A percentile compares a stretch with the other conserved stretches of the same genome.
Evolutionary conservation across 1,140 invertebrate species (phyloP).

Genomic region (Lineus longissimus): DNA sequence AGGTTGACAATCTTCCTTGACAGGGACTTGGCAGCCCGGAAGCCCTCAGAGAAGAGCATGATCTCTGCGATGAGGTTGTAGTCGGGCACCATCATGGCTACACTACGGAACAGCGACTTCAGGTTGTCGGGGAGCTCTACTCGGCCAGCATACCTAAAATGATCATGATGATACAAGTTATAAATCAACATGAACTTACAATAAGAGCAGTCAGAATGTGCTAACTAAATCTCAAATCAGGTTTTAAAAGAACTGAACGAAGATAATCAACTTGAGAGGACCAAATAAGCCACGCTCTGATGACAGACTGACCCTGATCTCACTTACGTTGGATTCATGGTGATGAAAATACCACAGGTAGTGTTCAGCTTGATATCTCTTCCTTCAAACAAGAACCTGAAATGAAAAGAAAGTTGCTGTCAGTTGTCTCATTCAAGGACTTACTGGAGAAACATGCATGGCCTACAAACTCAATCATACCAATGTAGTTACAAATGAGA

Average conservation of each 20-base stretch:
- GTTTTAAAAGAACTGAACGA: not conserved
- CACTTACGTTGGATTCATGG: constrained; percentile 70
- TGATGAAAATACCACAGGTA: constrained; percentile 52
- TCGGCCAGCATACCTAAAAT: constrained; percentile 58
- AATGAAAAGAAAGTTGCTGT: constrained; percentile 5
- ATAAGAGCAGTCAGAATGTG: not conserved
- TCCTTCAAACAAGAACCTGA: constrained; percentile 52
- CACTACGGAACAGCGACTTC: constrained; percentile 76
- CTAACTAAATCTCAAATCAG: not conserved
- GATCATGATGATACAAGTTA: not conserved
- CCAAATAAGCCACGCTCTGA: too few relatives aligned
- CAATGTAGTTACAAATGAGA: not conserved
- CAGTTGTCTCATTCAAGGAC: too few relatives aligned
- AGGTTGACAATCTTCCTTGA: constrained; percentile 84
- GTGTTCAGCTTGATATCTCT: constrained; percentile 49
- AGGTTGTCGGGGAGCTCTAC: constrained; percentile 59
- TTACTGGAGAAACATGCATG: too few relatives aligned
- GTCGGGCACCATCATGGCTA: constrained; percentile 91
- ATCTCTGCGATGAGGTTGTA: constrained; percentile 87
- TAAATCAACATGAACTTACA: not conserved
- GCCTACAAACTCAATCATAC: too few relatives aligned
- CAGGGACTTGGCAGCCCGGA: constrained; percentile 75
- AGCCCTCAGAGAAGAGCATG: constrained; percentile 85
- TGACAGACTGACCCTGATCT: too few relatives aligned
- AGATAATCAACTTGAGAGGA: not conserved